Percentiles rank a stretch among this genome's conserved stretches.
phyloP scores from a whole-genome alignment of 1,140 invertebrate species.

The Mercenaria mercenaria region DNA sequence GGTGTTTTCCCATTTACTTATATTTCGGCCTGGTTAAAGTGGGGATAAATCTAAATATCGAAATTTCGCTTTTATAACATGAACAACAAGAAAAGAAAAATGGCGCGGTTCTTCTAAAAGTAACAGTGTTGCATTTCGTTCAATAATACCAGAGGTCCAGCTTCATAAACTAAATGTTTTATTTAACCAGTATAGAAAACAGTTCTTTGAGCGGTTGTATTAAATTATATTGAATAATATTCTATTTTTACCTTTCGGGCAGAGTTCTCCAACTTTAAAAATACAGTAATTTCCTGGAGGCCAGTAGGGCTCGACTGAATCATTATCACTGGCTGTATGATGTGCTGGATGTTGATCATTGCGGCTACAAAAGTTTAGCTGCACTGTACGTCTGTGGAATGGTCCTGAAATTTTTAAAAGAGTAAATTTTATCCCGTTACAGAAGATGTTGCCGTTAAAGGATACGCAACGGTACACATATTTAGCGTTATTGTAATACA shows the following conservation, averaged over 20 bases:
- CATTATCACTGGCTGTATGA: not conserved
- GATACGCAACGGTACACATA: not conserved
- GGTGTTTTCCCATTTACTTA: too few species aligned
- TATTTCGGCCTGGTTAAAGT: too few species aligned
- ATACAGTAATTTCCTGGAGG: conserved; percentile 9
- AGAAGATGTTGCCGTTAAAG: not conserved
- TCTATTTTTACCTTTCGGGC: not conserved
- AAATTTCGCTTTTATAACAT: too few species aligned
- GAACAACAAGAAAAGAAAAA: too few species aligned
- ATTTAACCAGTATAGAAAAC: too few species aligned
- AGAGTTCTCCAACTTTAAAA: not conserved
- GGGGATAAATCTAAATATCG: too few species aligned
- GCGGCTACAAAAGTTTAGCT: conserved; percentile 3
- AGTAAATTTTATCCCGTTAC: not conserved
- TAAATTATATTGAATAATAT: too few species aligned
- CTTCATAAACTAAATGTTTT: too few species aligned
- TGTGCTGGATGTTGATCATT: not conserved
- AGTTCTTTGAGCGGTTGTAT: too few species aligned
- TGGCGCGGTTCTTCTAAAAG: too few species aligned
- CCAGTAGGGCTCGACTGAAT: not conserved
- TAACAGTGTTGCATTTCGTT: too few species aligned
- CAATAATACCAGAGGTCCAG: too few species aligned
- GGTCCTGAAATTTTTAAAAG: not conserved
- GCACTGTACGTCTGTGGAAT: conserved; percentile 1
- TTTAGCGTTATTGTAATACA: not conserved